phyloP scores from a whole-genome alignment of 2,888 invertebrate species.

The Sesia apiformis region DNA sequence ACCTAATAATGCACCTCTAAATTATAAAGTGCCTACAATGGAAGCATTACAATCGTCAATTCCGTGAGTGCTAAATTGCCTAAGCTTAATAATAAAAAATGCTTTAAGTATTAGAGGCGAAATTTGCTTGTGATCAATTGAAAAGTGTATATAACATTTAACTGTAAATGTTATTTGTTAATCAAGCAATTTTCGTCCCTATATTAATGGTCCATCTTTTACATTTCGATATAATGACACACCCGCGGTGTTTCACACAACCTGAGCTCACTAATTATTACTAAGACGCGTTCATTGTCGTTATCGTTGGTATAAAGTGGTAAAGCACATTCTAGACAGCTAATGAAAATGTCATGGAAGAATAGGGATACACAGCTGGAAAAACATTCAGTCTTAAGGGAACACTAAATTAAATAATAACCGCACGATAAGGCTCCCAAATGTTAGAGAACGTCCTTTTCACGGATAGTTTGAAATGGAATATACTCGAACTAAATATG shows the following conservation, averaged over 20 bases:
- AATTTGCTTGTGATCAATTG: slow-evolving; percentile 33
- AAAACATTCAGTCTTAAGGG: slow-evolving; percentile 25
- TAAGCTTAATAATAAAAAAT: slow-evolving; percentile 52
- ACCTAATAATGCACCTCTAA: slow-evolving; percentile 30
- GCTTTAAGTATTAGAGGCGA: slow-evolving; percentile 29
- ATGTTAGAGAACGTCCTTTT: too few species aligned
- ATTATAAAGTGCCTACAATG: slow-evolving; percentile 33
- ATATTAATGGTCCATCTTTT: slow-evolving; percentile 67
- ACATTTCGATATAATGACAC: slow-evolving; percentile 63
- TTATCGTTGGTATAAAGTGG: background rate
- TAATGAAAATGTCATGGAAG: slow-evolving; percentile 10
- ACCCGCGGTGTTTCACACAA: slow-evolving; percentile 51
- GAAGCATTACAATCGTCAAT: slow-evolving; percentile 69
- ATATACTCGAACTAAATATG: too few species aligned
- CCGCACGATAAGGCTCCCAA: background rate
- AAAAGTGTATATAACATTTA: slow-evolving; percentile 1
- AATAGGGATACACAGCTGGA: slow-evolving; percentile 15
- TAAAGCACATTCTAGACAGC: slow-evolving; percentile 2
- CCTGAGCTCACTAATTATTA: slow-evolving; percentile 32
- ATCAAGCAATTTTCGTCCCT: slow-evolving; percentile 34
- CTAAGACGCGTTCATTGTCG: slow-evolving; percentile 5
- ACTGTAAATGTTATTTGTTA: slow-evolving; percentile 1
- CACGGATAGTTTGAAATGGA: too few species aligned
- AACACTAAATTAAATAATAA: slow-evolving; percentile 5
- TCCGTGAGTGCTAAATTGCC: slow-evolving; percentile 64